Conservation (phyloP, 2,113 vertebrate species). For the Hyperopisus bebe region DNA sequence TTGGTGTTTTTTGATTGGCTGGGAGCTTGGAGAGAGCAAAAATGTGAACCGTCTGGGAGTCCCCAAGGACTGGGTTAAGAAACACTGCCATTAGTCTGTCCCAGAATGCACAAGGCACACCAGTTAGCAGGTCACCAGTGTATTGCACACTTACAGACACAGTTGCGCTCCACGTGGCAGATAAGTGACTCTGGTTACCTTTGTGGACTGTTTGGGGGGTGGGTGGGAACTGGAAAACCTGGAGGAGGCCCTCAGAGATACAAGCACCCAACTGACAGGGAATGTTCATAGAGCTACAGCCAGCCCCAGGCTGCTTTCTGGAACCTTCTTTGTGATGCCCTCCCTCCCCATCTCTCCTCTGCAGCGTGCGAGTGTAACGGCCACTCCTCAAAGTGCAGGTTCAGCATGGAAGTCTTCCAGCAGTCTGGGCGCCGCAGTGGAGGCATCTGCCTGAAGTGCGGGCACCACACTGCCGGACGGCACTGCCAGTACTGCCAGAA, state of each 20-base stretch:
- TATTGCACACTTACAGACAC: not conserved
- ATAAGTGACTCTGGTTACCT: not conserved
- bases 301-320: not conserved
- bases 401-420: slow-evolving; percentile 79
- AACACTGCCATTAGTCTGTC: not conserved
- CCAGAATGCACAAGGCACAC: not conserved
- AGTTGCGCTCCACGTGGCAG: not conserved
- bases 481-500: slow-evolving; percentile 85
- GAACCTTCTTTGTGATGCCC: not conserved
- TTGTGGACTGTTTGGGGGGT: not conserved
- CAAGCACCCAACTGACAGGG: not conserved
- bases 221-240: not conserved
- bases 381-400: slow-evolving; percentile 77
- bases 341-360: not conserved
- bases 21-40: not conserved
- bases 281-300: not conserved
- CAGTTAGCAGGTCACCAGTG: not conserved
- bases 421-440: slow-evolving; percentile 77
- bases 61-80: not conserved
- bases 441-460: slow-evolving; percentile 78
- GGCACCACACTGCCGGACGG: slow-evolving; percentile 76
- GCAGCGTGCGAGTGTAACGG: slow-evolving; percentile 78
- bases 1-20: not conserved
- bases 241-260: not conserved
- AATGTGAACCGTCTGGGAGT: not conserved